A percentile compares a stretch with the other conserved stretches of the same genome.
Conservation (phyloP, 2,113 vertebrate genomes). For the Delphinapterus leucas region DNA sequence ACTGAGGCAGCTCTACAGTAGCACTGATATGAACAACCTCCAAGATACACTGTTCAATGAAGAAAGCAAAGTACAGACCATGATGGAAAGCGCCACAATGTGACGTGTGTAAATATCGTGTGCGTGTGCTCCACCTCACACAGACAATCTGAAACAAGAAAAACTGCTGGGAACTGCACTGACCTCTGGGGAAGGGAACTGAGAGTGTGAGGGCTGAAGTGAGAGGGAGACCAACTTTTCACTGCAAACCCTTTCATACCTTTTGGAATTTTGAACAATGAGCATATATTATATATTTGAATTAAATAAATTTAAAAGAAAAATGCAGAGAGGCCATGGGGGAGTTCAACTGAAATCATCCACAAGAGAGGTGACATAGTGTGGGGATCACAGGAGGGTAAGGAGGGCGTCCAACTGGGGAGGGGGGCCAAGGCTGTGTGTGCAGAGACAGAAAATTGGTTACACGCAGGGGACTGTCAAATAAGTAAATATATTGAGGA, state of each 20-base stretch:
- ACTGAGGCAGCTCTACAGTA: not conserved
- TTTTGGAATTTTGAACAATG: not conserved
- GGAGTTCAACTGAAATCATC: not conserved
- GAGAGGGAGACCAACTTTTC: not conserved
- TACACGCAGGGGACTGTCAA: not conserved
- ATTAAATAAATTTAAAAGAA: not conserved
- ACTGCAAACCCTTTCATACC: not conserved
- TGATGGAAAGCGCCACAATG: no score
- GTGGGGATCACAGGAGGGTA: not conserved
- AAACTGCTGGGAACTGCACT: not conserved
- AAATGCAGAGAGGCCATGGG: not conserved
- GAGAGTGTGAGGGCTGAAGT: not conserved
- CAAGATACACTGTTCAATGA: not conserved
- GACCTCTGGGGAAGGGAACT: not conserved
- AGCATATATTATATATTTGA: not conserved
- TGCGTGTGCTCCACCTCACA: not conserved
- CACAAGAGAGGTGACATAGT: not conserved
- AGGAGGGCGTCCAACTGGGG: no score
- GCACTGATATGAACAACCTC: not conserved
- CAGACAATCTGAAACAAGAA: not conserved
- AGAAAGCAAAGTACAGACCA: not conserved
- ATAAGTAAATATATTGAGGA: not conserved
- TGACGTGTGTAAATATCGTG: not conserved
- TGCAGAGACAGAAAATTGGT: not conserved
- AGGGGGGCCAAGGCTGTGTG: accelerated